Base-by-base conservation (phyloP, 2,113 vertebrate genomes). In the Oophaga pumilio region DNA sequence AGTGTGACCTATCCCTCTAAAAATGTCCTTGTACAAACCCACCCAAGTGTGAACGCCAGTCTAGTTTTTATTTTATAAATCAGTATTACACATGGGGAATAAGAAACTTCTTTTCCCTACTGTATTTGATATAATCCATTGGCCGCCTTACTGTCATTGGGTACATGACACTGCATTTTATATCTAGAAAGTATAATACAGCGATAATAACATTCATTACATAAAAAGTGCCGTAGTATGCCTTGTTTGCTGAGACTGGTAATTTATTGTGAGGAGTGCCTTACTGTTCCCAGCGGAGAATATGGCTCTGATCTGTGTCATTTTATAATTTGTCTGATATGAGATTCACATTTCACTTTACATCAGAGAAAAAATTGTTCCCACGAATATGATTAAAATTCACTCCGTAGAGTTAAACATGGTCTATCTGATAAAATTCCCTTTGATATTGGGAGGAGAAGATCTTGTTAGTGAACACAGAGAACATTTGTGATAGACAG, bases 381-480 rank as follows among this genome's bases (percentile, higher is more conserved):
- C 68, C 14, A 66, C 12, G 33, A 60, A 88, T 26, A 50, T 17
- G 43, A 43, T 83, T 88, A 76, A 83, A 76, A 88, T 82, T 74
- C 68, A 82, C 17, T 28, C 12, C 33, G 52, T 87, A 76, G 78
- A 50, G n/a, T 83, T 22, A 82, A 87, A 68, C 85, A 71, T 50
- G 15, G 17, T 82, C 68, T 71, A 82, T 64, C 86, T 76, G 79
- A 83, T 88, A 73, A 24, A 87, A 87, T 60, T 22, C 56, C 71
- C 62, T 81, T 82, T 87, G 86, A 88, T 81, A 68, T 76, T 49
- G 13, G 76, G 24, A 64, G 53, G 33, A 43, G 69, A 76, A 24
- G 62, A 76, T 68, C 86, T 83, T 83, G 80, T 76, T 83, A 76
- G n/a, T 18, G 59, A 88, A 76, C 56, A 82, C 86, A 87, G n/a